Evolutionary conservation across 2,888 invertebrate species (phyloP).

Genomic region (Smittia aterrima): DNA sequence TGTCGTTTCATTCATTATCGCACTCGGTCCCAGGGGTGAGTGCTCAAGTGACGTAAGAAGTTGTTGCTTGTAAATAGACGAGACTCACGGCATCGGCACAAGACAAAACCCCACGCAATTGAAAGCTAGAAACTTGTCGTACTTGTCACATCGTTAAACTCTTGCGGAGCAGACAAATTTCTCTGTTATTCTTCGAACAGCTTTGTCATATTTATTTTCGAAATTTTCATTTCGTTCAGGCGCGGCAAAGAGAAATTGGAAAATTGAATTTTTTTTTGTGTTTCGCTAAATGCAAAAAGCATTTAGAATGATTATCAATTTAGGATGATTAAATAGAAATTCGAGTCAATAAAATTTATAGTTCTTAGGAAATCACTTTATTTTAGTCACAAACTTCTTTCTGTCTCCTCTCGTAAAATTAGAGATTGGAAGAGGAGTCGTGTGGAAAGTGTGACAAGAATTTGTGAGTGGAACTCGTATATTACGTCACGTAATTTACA

Average conservation of each 20-base stretch:
- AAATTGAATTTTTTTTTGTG: background rate
- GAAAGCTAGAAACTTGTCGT: slow-evolving; percentile 15
- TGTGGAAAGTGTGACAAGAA: background rate
- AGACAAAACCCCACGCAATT: background rate
- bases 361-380: background rate
- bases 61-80: background rate
- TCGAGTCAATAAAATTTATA: slow-evolving; percentile 14
- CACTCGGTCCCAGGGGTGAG: background rate
- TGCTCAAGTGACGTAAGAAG: background rate
- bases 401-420: background rate
- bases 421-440: background rate
- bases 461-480: too few species aligned
- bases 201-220: slow-evolving; percentile 1
- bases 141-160: slow-evolving; percentile 27
- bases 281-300: background rate
- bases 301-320: background rate
- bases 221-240: background rate
- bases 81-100: background rate
- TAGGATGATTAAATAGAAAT: slow-evolving; percentile 6
- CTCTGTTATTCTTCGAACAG: background rate
- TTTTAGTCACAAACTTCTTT: slow-evolving; percentile 13
- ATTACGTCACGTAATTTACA: too few species aligned
- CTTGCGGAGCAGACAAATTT: background rate
- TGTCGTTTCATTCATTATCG: slow-evolving; percentile 6
- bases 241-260: background rate